Evolutionary conservation across 2,797 vertebrate species (phyloP).

Genomic region (Enteromius thamalakanensis): DNA sequence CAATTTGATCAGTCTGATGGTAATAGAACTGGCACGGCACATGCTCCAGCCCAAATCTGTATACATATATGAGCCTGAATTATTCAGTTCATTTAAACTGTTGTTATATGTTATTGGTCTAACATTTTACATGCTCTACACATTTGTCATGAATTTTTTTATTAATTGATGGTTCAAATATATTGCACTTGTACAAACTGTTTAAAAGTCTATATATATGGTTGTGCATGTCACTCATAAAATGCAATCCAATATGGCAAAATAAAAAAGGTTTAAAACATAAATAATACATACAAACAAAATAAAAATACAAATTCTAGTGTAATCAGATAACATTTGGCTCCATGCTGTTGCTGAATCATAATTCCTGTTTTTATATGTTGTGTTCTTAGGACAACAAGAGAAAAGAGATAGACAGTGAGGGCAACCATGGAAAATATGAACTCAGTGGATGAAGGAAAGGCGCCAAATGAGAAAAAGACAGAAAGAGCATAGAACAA

Average conservation of each 20-base stretch:
- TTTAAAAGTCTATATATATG: neutral
- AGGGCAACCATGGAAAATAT: slow-evolving; percentile 54
- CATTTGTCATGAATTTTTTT: neutral
- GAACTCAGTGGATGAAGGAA: slow-evolving; percentile 40
- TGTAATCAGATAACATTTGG: slow-evolving; percentile 63
- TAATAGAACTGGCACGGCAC: slow-evolving; percentile 14
- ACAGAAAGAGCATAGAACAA: slow-evolving; percentile 5
- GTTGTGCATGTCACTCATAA: neutral
- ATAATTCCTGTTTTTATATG: slow-evolving; percentile 53
- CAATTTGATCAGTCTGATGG: slow-evolving; percentile 24
- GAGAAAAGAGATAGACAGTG: slow-evolving; percentile 20
- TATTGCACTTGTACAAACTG: neutral
- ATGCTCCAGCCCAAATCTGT: neutral
- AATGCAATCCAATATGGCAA: neutral
- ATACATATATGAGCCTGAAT: neutral
- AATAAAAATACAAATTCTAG: slow-evolving; percentile 57
- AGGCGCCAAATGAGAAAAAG: slow-evolving; percentile 3
- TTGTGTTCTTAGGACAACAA: slow-evolving; percentile 34
- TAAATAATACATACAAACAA: slow-evolving; percentile 53
- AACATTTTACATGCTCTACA: neutral
- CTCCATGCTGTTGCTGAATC: slow-evolving; percentile 46
- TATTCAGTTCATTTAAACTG: neutral
- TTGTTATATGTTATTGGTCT: neutral
- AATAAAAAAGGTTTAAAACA: neutral
- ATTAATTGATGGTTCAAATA: neutral